These are phyloP conservation scores for Drosophila simulans DNA, from an alignment of 1,140 invertebrate species.

Conservation along the genomic window DNA sequence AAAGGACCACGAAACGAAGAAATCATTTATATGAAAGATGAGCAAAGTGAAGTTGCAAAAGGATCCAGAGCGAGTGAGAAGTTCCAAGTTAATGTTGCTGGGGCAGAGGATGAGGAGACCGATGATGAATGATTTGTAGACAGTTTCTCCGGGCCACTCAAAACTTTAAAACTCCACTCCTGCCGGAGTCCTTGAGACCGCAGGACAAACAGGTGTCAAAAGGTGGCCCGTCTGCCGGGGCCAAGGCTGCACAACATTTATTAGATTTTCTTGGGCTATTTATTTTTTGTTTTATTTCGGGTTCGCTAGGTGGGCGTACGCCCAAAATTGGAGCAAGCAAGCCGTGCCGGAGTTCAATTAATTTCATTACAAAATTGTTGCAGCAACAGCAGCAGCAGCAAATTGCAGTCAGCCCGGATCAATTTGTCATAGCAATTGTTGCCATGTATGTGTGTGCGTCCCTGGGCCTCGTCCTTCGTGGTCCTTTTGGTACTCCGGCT, in stretches of 20 bases:
- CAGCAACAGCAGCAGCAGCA: conserved; percentile 23
- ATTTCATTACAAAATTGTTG: conserved; percentile 77
- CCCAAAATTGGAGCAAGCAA: conserved; percentile 54
- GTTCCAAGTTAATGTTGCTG: conserved; percentile 52
- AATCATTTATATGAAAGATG: conserved; percentile 78
- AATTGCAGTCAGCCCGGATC: conserved; percentile 54
- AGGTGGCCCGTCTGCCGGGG: conserved; percentile 28
- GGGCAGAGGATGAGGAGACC: neutral
- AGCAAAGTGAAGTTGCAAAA: conserved; percentile 53
- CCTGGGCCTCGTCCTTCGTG: too few species aligned
- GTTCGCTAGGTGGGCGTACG: too few species aligned
- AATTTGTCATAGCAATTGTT: conserved; percentile 71
- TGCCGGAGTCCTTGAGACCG: conserved; percentile 20
- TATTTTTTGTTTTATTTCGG: neutral
- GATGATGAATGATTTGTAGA: conserved; percentile 81
- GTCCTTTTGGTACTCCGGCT: neutral
- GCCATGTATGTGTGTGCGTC: neutral
- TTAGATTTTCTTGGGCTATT: conserved; percentile 55
- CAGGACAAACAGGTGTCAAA: conserved; percentile 79
- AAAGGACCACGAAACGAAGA: conserved; percentile 33
- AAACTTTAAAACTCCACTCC: neutral
- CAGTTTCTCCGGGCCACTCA: conserved; percentile 37
- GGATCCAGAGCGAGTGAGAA: conserved; percentile 19
- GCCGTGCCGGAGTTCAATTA: conserved; percentile 52
- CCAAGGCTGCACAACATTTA: conserved; percentile 56